Evolutionary conservation across 2,113 vertebrate species (phyloP).

Genomic region (Callocephalon fimbriatum): DNA sequence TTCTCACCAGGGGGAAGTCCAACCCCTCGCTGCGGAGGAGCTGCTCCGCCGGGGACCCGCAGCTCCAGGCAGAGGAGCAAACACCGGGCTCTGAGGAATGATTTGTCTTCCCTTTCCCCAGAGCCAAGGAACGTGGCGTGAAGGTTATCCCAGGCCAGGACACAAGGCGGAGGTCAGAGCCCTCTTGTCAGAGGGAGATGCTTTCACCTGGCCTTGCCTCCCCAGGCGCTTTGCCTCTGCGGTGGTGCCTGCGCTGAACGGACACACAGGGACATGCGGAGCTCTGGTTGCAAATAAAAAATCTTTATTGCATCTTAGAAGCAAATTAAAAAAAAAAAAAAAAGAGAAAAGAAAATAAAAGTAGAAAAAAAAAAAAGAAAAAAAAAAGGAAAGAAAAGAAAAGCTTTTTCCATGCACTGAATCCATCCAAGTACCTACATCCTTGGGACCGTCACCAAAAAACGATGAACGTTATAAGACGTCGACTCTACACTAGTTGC

Average conservation of each 20-base stretch:
- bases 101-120: background rate
- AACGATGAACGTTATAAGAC: conserved; percentile 10
- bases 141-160: background rate
- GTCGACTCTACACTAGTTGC: conserved; percentile 21
- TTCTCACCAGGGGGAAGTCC: background rate
- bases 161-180: background rate
- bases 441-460: conserved; percentile 59
- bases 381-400: background rate
- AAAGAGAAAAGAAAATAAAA: accelerated
- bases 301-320: conserved; percentile 72
- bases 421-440: conserved; percentile 42
- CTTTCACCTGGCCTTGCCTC: background rate
- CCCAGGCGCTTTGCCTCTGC: accelerated
- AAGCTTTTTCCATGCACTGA: conserved; percentile 56
- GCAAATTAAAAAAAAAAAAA: background rate
- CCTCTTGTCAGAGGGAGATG: background rate
- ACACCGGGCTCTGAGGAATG: accelerated
- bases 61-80: background rate
- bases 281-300: conserved; percentile 60
- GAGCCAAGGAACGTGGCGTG: accelerated
- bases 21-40: accelerated
- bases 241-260: accelerated
- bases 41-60: background rate
- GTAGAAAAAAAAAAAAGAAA: accelerated
- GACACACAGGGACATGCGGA: background rate